A percentile compares a stretch with the other conserved stretches of the same genome.
phyloP scores from a whole-genome alignment of 2,113 vertebrate genomes.

The Anser brachyrhynchus region DNA sequence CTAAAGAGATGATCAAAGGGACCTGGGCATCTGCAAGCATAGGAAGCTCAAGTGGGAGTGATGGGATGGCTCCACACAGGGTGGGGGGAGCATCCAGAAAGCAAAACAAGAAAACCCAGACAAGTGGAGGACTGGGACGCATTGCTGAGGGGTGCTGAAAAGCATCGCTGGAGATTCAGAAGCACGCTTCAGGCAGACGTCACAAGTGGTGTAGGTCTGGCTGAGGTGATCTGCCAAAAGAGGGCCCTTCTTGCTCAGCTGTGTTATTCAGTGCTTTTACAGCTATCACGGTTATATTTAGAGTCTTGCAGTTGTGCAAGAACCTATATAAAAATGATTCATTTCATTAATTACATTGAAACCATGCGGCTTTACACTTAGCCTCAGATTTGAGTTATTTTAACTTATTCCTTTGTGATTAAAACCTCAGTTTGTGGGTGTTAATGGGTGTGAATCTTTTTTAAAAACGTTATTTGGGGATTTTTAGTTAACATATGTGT shows the following conservation, averaged over 20 bases:
- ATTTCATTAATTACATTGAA: background rate
- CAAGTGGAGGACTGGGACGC: background rate
- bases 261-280: background rate
- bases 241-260: accelerated
- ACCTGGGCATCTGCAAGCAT: background rate
- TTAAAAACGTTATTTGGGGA: no score
- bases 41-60: background rate
- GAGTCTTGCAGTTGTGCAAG: background rate
- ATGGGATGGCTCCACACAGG: background rate
- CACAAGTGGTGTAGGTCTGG: accelerated
- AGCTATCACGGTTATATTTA: background rate
- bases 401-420: background rate
- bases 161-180: no score
- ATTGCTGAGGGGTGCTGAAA: background rate
- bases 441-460: background rate
- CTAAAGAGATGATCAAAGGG: background rate
- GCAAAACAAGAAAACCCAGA: background rate
- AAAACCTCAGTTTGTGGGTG: background rate
- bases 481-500: background rate
- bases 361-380: background rate
- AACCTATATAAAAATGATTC: conserved; percentile 3
- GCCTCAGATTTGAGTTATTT: background rate
- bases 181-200: accelerated
- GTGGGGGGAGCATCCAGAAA: no score
- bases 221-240: background rate